phyloP scores from a whole-genome alignment of 2,888 invertebrate genomes.

The Melanostoma scalare region DNA sequence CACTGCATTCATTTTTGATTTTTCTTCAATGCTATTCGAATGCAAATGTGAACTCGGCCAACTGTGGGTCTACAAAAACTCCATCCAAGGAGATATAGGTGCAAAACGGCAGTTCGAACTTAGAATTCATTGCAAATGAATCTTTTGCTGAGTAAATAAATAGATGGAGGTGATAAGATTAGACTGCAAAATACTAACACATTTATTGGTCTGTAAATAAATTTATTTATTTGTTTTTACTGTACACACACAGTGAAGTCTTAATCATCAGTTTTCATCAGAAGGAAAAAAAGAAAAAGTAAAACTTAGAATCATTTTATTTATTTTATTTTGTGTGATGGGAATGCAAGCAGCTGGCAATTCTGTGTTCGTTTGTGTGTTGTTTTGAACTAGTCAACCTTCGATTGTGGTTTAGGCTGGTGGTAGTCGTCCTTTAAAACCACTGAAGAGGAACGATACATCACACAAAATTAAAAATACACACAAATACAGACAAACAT shows the following conservation, averaged over 20 bases:
- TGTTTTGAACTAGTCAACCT: slow-evolving; percentile 60
- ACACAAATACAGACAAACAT: slow-evolving; percentile 5
- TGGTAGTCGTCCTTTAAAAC: slow-evolving; percentile 65
- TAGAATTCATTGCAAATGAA: slow-evolving; percentile 14
- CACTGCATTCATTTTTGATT: neutral
- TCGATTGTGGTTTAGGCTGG: slow-evolving; percentile 55
- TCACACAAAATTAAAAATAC: slow-evolving; percentile 46
- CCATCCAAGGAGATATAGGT: slow-evolving; percentile 12
- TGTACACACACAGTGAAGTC: slow-evolving; percentile 4
- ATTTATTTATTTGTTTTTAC: slow-evolving; percentile 34
- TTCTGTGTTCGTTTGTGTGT: slow-evolving; percentile 42
- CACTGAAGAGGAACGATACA: slow-evolving; percentile 69
- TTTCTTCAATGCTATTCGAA: slow-evolving; percentile 2
- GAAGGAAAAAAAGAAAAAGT: too few species aligned
- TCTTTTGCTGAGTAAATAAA: slow-evolving; percentile 38
- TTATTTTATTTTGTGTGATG: slow-evolving; percentile 26
- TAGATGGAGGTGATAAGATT: slow-evolving; percentile 62
- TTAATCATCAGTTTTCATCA: slow-evolving; percentile 33
- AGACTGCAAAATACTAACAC: slow-evolving; percentile 25
- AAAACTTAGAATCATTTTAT: slow-evolving; percentile 27
- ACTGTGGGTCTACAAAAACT: neutral
- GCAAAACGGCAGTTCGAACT: slow-evolving; percentile 1
- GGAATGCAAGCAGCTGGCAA: slow-evolving; percentile 62
- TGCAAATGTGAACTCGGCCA: slow-evolving; percentile 25
- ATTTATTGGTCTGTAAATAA: slow-evolving; percentile 32